These are phyloP conservation scores for Triplophysa tibetana DNA, from an alignment of 2,113 vertebrate species.

Conservation along the genomic window DNA sequence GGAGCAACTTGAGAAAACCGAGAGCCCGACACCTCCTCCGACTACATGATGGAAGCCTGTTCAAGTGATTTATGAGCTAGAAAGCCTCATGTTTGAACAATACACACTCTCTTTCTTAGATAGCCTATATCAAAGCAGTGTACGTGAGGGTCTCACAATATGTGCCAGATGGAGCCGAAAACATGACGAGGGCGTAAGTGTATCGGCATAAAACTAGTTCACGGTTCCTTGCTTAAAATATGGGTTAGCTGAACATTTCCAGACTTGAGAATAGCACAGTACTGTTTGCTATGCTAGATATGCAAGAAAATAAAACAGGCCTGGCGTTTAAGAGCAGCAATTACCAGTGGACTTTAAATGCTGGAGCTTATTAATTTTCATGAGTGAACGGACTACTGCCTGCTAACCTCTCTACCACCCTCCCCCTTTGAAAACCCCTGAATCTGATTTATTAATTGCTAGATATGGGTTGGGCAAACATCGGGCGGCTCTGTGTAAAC, in stretches of 20 bases:
- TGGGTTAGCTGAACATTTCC: background rate
- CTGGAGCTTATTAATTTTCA: conserved; percentile 22
- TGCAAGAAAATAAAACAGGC: background rate
- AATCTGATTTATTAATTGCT: conserved; percentile 47
- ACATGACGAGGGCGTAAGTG: conserved; percentile 12
- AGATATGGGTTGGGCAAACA: conserved; percentile 34
- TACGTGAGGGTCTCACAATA: background rate
- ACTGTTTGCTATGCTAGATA: background rate
- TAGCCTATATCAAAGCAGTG: conserved; percentile 54
- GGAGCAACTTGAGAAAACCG: conserved; percentile 48
- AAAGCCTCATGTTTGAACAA: conserved; percentile 68
- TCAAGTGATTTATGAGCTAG: conserved; percentile 71
- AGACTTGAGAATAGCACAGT: background rate
- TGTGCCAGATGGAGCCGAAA: background rate
- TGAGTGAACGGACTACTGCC: conserved; percentile 20
- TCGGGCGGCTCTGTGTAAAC: conserved; percentile 27
- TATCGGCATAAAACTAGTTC: background rate
- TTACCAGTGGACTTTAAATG: conserved; percentile 41
- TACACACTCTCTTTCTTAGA: conserved; percentile 58
- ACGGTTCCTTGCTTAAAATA: background rate
- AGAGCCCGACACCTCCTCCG: conserved; percentile 29
- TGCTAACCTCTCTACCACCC: background rate
- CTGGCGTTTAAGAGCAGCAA: conserved; percentile 28
- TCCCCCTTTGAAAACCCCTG: background rate
- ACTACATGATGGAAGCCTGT: conserved; percentile 52